Evolutionary conservation across 2,888 invertebrate species (phyloP).

Genomic region (Agrilus cyanescens): DNA sequence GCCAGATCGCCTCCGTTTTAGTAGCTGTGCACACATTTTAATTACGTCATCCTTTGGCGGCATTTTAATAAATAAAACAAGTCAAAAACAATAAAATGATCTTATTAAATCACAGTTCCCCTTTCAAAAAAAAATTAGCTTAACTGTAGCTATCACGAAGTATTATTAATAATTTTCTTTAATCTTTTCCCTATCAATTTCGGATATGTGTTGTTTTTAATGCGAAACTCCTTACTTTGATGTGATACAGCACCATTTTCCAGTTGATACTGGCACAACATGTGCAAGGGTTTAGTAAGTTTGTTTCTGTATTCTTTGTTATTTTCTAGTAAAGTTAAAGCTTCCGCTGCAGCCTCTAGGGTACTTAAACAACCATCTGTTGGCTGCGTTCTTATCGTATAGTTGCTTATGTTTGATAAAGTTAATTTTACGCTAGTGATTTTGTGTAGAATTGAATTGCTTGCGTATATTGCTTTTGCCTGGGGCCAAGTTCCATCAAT

Average conservation of each 20-base stretch:
- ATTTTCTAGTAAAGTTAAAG: slow-evolving; percentile 65
- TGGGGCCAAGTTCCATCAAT: slow-evolving; percentile 96
- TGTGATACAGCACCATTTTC: slow-evolving; percentile 87
- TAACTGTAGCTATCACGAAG: too few species aligned
- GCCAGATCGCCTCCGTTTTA: too few species aligned
- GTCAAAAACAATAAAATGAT: too few species aligned
- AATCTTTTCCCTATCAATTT: slow-evolving; percentile 69
- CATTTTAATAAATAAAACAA: too few species aligned
- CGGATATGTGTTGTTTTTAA: slow-evolving; percentile 68
- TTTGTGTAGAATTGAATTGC: slow-evolving; percentile 61
- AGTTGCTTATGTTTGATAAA: slow-evolving; percentile 62
- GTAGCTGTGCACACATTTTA: too few species aligned
- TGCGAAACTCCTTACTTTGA: slow-evolving; percentile 81
- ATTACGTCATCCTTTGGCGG: too few species aligned
- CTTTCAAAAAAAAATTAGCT: too few species aligned
- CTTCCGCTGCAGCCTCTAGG: slow-evolving; percentile 73
- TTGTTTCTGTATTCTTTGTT: slow-evolving; percentile 50
- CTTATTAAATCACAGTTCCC: too few species aligned
- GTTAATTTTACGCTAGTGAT: slow-evolving; percentile 74
- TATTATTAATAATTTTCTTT: slow-evolving; percentile 23
- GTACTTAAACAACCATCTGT: slow-evolving; percentile 86
- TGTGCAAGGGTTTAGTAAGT: slow-evolving; percentile 66
- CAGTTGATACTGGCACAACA: slow-evolving; percentile 76
- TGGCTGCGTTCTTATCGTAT: slow-evolving; percentile 88
- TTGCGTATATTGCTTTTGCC: slow-evolving; percentile 81